phyloP scores from a whole-genome alignment of 1,140 invertebrate species.

The Andricus grossulariae region DNA sequence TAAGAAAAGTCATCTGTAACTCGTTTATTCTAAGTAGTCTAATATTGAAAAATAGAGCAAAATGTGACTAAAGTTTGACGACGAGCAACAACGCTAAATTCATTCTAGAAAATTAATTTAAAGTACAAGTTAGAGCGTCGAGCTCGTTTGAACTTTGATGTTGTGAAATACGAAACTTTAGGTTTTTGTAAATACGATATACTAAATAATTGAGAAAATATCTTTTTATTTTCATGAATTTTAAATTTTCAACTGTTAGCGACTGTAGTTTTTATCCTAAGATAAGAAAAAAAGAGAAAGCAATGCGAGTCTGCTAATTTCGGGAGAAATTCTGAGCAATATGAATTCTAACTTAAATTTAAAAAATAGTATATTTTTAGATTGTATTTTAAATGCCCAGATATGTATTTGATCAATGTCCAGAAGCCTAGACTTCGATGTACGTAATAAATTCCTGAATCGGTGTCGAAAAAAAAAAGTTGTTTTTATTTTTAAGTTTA shows the following conservation, averaged over 20 bases:
- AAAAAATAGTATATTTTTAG: slow-evolving; percentile 73
- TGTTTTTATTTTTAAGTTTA: slow-evolving; percentile 27
- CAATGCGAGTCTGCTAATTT: neutral
- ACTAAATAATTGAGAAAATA: neutral
- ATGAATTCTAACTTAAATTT: slow-evolving; percentile 57
- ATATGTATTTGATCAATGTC: slow-evolving; percentile 60
- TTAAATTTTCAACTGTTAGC: slow-evolving; percentile 5
- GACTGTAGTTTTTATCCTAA: neutral
- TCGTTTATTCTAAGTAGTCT: neutral
- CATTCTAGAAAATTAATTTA: neutral
- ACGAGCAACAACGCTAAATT: neutral
- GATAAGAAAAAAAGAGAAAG: neutral
- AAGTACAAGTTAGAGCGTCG: neutral
- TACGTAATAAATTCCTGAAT: slow-evolving; percentile 67
- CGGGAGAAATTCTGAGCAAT: slow-evolving; percentile 43
- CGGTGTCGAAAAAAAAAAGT: slow-evolving; percentile 57
- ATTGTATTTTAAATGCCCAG: slow-evolving; percentile 69
- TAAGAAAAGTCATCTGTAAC: neutral
- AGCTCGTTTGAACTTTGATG: neutral
- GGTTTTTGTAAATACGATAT: slow-evolving; percentile 7
- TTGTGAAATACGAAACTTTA: neutral
- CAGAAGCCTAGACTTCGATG: slow-evolving; percentile 61
- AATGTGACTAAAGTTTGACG: neutral
- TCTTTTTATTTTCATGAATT: slow-evolving; percentile 17
- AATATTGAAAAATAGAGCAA: neutral